Base-by-base conservation (phyloP, 2,888 invertebrate species). In the Sarcophaga rosellei region DNA sequence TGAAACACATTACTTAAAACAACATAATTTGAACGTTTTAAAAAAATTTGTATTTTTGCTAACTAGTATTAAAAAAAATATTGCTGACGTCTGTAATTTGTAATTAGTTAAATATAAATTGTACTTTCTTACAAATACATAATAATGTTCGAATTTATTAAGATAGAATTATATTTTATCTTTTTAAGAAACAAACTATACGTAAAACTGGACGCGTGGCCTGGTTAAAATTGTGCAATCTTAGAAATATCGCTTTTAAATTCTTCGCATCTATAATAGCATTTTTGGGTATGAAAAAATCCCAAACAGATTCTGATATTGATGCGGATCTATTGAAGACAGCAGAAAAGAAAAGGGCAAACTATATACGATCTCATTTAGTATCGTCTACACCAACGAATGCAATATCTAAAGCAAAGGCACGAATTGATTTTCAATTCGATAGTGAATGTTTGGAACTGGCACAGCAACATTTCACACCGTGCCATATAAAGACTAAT, bases 221-320 rank as follows among this genome's bases (percentile, higher is more conserved):
- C 23, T 92, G 91, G 92, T 89, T 90, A 8, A 93, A 91, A 91
- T 88, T 93, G 91, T 92, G 92, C 91, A 92, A 92, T 93, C 90
- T 92, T 23, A 91, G 90, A 87, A 89, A 90, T 82, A 78, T 88
- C 12, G 89, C 92, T 20, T 89, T 89, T 81, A 90, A 89, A 66
- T 91, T 90, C 74, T 62, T 92, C 21, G 84, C 90, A 25, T 90
- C 89, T 61, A 74, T 92, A 59, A 80, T 92, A 21, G 89, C 90
- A 75, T 86, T 89, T n/a, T 88, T 92, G 45, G 90, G 90, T 81
- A 76, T 91, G 25, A 90, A 90, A 66, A 90, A 90, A 68, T 88
- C 89, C 15, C 78, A 88, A 15, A 66, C 81, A 10, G 77, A 47
- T 45, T 66, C 63, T 12, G 57, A n/a, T 3, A 47, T 63, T 15